Base-by-base conservation (phyloP, 1,140 invertebrate genomes). In the Solenopsis invicta region DNA sequence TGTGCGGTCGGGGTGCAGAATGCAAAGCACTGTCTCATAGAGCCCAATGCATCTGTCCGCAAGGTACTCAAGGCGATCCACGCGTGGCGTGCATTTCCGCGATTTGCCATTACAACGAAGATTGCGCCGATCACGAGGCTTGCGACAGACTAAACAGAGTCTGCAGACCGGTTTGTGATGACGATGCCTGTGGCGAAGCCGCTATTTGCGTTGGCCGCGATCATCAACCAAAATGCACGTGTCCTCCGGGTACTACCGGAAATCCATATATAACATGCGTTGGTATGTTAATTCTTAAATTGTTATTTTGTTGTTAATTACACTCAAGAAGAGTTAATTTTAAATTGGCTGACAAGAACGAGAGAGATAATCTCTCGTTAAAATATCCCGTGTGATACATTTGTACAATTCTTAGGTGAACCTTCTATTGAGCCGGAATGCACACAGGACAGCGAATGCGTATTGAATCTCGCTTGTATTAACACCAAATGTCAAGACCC, bases 61-160 rank as follows among this genome's bases (percentile, higher is more conserved):
- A 96, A 13, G 98, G 98, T 52, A 98, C 97, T 6, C 98, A 98
- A 94, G 98, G 98, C 37, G 97, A 98, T 94, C 97, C 98, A 4
- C 96, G 96, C 67, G 94, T 98, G 0, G 97, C 97, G n/a, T 98
- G 98, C 92, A 97, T 98, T 54, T 96, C 97, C 12, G 97, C 97
- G 4, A 96, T 97, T 52, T 99, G 98, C 91, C 97, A 98, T 90
- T 98, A 98, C 91, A 98, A 99, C 92, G 98, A 98, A 92, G 98
- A 99, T 89, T 99, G 98, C 91, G 97, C 97, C 8, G 97, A 98
- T 93, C 96, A 98, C 84, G 98, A 99, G 94, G 96, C 97, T 37
- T 99, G 98, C 93, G 98, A 99, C 91, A 96, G 97, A 72, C 94
- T 98, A 3, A 99, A 98, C 92, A 96, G 98, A 88, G 96, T 98